Percentiles rank a stretch among this genome's conserved stretches.
phyloP scores from a whole-genome alignment of 2,797 vertebrate species.

The Catharus ustulatus region DNA sequence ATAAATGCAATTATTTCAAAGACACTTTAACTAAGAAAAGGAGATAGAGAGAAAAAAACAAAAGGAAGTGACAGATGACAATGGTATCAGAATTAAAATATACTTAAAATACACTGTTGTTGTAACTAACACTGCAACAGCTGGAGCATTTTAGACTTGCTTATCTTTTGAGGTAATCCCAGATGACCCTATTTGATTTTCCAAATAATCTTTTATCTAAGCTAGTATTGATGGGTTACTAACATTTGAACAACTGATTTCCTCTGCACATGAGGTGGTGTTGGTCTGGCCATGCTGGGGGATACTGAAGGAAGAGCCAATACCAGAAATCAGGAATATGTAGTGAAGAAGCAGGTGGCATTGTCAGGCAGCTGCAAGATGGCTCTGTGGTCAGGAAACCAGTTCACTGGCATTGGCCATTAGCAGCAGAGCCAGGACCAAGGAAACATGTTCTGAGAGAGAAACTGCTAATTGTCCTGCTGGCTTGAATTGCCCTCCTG shows the following conservation, averaged over 20 bases:
- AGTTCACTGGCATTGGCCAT: background rate
- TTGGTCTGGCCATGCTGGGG: background rate
- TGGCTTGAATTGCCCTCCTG: background rate
- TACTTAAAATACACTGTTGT: background rate
- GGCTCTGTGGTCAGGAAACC: too few species aligned
- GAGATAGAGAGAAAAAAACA: background rate
- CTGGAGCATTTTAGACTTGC: background rate
- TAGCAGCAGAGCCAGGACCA: background rate
- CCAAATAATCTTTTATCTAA: background rate
- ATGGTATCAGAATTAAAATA: background rate
- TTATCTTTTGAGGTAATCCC: background rate
- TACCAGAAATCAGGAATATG: background rate
- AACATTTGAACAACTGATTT: background rate
- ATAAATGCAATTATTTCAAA: constrained; percentile 14
- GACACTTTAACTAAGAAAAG: background rate
- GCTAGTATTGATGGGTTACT: background rate
- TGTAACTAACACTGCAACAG: background rate
- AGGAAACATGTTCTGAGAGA: background rate
- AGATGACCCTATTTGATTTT: background rate
- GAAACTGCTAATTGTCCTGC: background rate
- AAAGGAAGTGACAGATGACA: background rate
- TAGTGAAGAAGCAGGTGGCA: background rate
- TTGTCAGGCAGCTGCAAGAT: background rate
- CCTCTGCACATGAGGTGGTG: background rate
- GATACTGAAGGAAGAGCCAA: background rate